Evolutionary conservation across 2,888 invertebrate genomes (phyloP).

Genomic region (Sepiola atlantica): DNA sequence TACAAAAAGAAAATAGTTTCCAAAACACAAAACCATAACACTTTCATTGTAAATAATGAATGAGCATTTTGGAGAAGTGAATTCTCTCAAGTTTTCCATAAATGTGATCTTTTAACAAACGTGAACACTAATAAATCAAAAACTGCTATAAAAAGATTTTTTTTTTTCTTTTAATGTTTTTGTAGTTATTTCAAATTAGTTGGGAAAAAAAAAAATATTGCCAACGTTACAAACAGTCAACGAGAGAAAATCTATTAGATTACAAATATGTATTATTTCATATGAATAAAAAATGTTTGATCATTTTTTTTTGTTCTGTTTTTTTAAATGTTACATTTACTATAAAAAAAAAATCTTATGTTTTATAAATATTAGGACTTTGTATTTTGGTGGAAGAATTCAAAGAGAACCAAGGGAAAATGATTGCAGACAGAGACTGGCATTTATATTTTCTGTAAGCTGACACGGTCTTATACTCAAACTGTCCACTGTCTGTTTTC

Average conservation of each 20-base stretch:
- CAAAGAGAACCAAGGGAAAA: too few relatives aligned
- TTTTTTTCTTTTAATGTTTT: not conserved
- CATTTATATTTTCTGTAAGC: too few relatives aligned
- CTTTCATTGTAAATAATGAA: too few relatives aligned
- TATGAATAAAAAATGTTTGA: not conserved
- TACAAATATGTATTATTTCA: not conserved
- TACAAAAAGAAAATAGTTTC: too few relatives aligned
- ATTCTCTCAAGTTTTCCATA: not conserved
- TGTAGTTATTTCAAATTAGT: not conserved
- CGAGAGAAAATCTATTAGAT: not conserved
- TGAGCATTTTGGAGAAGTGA: not conserved
- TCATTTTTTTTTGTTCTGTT: not conserved
- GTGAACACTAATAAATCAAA: not conserved
- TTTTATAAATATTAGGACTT: not conserved
- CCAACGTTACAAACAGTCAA: not conserved
- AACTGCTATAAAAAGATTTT: too few relatives aligned
- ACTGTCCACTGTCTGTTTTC: too few relatives aligned
- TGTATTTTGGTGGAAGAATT: too few relatives aligned
- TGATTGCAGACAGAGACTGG: too few relatives aligned
- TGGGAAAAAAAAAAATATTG: not conserved
- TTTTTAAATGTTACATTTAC: not conserved
- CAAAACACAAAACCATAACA: too few relatives aligned
- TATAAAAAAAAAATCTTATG: not conserved
- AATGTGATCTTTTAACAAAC: not conserved
- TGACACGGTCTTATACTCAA: too few relatives aligned